Evolutionary conservation across 2,113 vertebrate genomes (phyloP).

Genomic region (Mola mola): DNA sequence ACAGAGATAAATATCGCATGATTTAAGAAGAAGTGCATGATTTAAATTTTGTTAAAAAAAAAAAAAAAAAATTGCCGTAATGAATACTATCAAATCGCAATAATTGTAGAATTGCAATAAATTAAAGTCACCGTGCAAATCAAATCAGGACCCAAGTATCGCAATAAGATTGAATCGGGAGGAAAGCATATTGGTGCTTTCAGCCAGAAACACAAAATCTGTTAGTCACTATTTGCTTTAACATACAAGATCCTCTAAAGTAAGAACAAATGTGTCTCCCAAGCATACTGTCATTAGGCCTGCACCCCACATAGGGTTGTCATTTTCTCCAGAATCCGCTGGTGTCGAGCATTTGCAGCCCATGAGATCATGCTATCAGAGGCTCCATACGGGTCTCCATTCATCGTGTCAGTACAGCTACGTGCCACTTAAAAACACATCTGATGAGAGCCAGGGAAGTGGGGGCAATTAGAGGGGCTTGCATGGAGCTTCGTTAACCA

Average conservation of each 20-base stretch:
- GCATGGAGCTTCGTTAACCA: slow-evolving; percentile 50
- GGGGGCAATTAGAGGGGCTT: slow-evolving; percentile 40
- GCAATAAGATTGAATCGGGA: too few species aligned
- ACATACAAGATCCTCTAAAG: slow-evolving; percentile 6
- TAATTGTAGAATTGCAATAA: too few species aligned
- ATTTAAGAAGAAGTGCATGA: too few species aligned
- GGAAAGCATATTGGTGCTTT: slow-evolving; percentile 3
- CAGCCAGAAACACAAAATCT: not conserved
- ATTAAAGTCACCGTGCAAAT: too few species aligned
- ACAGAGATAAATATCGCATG: too few species aligned
- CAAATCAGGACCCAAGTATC: too few species aligned
- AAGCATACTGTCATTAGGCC: slow-evolving; percentile 45
- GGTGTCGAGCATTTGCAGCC: slow-evolving; percentile 56
- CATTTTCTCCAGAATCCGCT: slow-evolving; percentile 38
- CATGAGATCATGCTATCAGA: slow-evolving; percentile 64
- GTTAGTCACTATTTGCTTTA: not conserved
- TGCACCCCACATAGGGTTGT: slow-evolving; percentile 35
- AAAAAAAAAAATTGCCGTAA: too few species aligned
- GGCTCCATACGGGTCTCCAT: slow-evolving; percentile 42
- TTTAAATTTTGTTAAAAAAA: too few species aligned
- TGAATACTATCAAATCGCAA: too few species aligned
- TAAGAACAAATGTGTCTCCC: slow-evolving; percentile 1
- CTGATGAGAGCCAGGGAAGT: slow-evolving; percentile 9
- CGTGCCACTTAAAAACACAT: slow-evolving; percentile 28
- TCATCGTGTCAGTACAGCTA: slow-evolving; percentile 35